Evolutionary conservation across 1,140 invertebrate genomes (phyloP).

Genomic region (Mactra quadrangularis): DNA sequence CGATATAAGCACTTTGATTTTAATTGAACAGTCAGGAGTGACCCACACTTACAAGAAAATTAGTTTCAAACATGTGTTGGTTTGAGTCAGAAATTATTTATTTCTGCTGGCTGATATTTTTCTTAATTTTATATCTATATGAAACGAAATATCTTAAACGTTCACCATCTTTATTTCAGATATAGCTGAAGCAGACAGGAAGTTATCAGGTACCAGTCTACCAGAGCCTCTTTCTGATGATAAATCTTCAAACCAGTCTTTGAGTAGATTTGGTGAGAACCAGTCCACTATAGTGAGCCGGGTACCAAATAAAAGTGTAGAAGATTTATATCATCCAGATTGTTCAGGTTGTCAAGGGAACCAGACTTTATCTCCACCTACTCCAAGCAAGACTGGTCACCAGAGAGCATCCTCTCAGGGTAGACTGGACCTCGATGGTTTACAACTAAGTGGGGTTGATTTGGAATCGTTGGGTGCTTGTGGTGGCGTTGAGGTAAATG

Average conservation of each 20-base stretch:
- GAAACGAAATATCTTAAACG: too few species aligned
- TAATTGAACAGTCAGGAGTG: too few species aligned
- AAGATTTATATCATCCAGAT: conserved; percentile 60
- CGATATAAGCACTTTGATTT: too few species aligned
- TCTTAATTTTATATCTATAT: too few species aligned
- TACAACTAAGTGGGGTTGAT: conserved; percentile 24
- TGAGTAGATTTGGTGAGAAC: conserved; percentile 58
- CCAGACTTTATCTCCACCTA: conserved; percentile 18
- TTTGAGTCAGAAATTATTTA: too few species aligned
- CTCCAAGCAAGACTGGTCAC: conserved; percentile 27
- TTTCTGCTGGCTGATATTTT: too few species aligned
- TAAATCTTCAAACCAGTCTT: not conserved
- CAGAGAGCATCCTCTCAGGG: conserved; percentile 18
- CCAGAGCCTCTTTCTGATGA: not conserved
- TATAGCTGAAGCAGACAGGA: conserved; percentile 35
- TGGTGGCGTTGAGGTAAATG: conserved; percentile 29
- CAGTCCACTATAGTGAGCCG: conserved; percentile 55
- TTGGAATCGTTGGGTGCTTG: conserved; percentile 45
- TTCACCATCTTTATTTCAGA: conserved; percentile 28
- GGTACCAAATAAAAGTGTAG: conserved; percentile 62
- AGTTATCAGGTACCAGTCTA: conserved; percentile 35
- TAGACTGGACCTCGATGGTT: conserved; percentile 13
- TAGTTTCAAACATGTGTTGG: too few species aligned
- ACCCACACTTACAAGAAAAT: too few species aligned
- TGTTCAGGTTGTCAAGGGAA: conserved; percentile 39